These are phyloP conservation scores for Paradoxurus hermaphroditus DNA, from an alignment of 2,113 vertebrate species.

Conservation along the genomic window DNA sequence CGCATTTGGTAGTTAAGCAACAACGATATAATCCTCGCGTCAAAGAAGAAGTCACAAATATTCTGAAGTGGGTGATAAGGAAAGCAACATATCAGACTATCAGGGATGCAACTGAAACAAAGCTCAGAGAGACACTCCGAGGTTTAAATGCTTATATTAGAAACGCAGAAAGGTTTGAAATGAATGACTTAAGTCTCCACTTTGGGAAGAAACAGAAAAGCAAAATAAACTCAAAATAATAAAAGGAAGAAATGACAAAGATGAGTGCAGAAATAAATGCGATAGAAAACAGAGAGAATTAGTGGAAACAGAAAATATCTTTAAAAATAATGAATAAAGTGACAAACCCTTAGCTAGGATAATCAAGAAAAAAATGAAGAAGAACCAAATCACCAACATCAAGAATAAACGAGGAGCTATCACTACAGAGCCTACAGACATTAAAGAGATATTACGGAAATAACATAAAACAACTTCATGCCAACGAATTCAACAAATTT, in stretches of 20 bases:
- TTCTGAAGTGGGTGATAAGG: not conserved
- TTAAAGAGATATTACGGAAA: not conserved
- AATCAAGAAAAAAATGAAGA: not conserved
- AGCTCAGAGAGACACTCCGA: not conserved
- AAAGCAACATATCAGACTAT: not conserved
- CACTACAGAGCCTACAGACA: not conserved
- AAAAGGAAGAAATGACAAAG: not conserved
- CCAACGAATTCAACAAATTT: not conserved
- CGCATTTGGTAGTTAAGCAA: not conserved
- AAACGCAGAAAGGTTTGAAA: conserved; percentile 10
- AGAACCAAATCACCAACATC: not conserved
- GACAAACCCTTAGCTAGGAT: not conserved
- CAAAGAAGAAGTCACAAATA: not conserved
- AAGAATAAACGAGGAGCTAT: not conserved
- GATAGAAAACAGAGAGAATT: not conserved
- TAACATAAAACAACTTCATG: not conserved
- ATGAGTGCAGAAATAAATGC: too few relatives aligned
- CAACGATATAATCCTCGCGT: not conserved
- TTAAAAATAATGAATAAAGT: not conserved
- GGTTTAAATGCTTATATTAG: not conserved
- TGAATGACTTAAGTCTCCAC: not conserved
- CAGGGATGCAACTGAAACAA: not conserved
- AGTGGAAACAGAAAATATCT: not conserved
- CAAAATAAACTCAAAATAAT: not conserved
- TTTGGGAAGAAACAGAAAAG: not conserved